phyloP scores from a whole-genome alignment of 2,888 invertebrate species.

The Eupithecia inturbata region DNA sequence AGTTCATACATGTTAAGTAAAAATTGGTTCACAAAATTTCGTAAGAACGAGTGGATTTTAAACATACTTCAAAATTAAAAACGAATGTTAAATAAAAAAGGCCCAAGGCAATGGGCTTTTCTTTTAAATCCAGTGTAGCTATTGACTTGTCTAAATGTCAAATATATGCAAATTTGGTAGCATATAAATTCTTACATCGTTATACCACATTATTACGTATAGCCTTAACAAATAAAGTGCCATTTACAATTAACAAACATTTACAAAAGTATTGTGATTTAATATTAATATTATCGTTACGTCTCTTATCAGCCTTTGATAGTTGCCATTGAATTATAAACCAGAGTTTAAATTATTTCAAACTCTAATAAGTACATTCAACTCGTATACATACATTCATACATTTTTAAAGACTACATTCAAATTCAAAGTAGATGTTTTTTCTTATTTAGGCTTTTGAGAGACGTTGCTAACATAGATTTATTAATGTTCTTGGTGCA shows the following conservation, averaged over 20 bases:
- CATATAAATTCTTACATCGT: neutral
- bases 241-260: conserved; percentile 39
- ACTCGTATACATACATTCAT: neutral
- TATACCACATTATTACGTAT: conserved; percentile 17
- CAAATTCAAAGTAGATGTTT: neutral
- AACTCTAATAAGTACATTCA: conserved; percentile 6
- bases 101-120: neutral
- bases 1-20: neutral
- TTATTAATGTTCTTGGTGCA: conserved; percentile 58
- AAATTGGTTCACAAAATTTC: neutral
- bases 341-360: neutral
- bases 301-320: conserved; percentile 27
- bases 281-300: conserved; percentile 33
- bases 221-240: conserved; percentile 37
- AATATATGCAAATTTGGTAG: neutral
- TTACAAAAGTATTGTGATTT: conserved; percentile 34
- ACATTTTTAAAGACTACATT: neutral
- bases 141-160: neutral
- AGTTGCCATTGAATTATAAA: neutral
- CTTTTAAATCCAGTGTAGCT: neutral
- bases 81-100: neutral
- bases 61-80: neutral
- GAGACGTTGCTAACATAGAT: conserved; percentile 36
- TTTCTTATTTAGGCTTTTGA: conserved; percentile 21
- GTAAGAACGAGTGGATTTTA: neutral